These are phyloP conservation scores for Yponomeuta plumbellus DNA, from an alignment of 2,888 invertebrate species.

Conservation along the genomic window DNA sequence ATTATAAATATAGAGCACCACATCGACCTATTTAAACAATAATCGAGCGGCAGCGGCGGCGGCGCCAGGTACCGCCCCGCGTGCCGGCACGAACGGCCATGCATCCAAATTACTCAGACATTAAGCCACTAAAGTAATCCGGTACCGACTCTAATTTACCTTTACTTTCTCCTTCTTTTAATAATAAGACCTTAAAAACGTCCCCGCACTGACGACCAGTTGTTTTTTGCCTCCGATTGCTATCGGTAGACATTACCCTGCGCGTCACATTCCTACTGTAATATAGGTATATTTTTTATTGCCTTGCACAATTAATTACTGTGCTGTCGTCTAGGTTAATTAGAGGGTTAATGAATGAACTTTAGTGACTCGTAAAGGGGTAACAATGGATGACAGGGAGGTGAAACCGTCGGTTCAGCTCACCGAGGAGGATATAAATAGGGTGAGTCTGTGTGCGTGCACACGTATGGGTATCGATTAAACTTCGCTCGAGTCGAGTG, in stretches of 20 bases:
- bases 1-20: not conserved
- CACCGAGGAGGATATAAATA: slow-evolving; percentile 65
- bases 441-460: slow-evolving; percentile 41
- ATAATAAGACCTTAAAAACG: slow-evolving; percentile 61
- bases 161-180: slow-evolving; percentile 71
- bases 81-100: slow-evolving; percentile 46
- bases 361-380: not conserved
- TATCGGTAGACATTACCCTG: slow-evolving; percentile 35
- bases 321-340: slow-evolving; percentile 10
- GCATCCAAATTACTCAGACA: slow-evolving; percentile 66
- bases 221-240: slow-evolving; percentile 68
- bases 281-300: not conserved
- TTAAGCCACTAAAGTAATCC: slow-evolving; percentile 61
- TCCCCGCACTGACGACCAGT: slow-evolving; percentile 65
- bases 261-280: not conserved
- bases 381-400: slow-evolving; percentile 44
- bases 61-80: slow-evolving; percentile 40
- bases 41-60: slow-evolving; percentile 21
- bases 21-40: not conserved
- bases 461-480: slow-evolving; percentile 6
- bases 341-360: slow-evolving; percentile 19
- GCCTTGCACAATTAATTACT: not conserved
- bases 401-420: slow-evolving; percentile 47
- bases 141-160: slow-evolving; percentile 66
- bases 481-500: not conserved